A percentile compares a stretch with the other conserved stretches of the same genome.
These are phyloP conservation scores for Macrotis lagotis DNA, from an alignment of 2,113 vertebrate species.

Conservation along the genomic window DNA sequence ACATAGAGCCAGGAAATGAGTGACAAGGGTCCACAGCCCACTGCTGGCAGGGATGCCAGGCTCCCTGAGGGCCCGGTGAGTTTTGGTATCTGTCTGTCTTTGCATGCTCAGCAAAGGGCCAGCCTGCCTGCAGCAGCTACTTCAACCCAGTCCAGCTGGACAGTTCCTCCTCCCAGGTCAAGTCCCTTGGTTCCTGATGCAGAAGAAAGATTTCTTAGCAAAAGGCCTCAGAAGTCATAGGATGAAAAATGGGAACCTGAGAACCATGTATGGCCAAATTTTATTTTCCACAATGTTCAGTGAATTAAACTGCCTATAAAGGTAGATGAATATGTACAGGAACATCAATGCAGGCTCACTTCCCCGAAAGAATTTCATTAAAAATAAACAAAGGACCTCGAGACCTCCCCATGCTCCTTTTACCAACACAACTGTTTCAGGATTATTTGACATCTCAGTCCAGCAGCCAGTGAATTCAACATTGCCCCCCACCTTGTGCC, in stretches of 20 bases:
- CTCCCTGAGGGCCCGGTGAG: too few species aligned
- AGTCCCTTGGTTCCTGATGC: background rate
- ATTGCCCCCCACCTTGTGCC: too few species aligned
- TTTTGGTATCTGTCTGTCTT: too few species aligned
- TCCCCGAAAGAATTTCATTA: too few species aligned
- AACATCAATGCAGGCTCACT: background rate
- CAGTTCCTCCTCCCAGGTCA: background rate
- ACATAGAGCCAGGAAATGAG: too few species aligned
- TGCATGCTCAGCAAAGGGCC: too few species aligned
- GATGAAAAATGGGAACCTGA: background rate
- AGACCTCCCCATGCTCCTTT: background rate
- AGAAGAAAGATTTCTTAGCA: conserved; percentile 22
- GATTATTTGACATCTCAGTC: background rate
- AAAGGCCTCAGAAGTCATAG: conserved; percentile 10
- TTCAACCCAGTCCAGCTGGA: background rate
- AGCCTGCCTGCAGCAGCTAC: too few species aligned
- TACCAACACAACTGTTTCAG: background rate
- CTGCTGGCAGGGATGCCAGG: too few species aligned
- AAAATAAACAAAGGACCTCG: background rate
- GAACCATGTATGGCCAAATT: background rate
- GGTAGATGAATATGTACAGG: background rate
- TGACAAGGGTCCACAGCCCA: too few species aligned
- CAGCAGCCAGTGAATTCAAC: too few species aligned
- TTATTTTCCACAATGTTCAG: background rate
- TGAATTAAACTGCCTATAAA: background rate